Evolutionary conservation across 1,140 invertebrate species (phyloP).

Genomic region (Eumeta japonica): DNA sequence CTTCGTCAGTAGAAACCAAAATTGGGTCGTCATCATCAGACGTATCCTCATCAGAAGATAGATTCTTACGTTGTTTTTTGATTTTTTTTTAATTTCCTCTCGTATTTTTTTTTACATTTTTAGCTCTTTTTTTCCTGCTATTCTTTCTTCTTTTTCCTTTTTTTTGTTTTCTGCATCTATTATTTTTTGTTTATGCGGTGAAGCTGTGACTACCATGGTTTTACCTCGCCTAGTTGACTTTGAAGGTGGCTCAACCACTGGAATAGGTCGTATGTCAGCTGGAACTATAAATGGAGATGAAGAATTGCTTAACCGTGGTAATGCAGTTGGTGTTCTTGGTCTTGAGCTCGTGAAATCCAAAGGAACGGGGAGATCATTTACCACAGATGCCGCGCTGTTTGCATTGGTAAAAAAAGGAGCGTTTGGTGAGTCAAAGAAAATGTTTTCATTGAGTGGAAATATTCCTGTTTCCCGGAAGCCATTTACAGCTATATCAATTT

Average conservation of each 20-base stretch:
- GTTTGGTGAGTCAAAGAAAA: constrained; percentile 12
- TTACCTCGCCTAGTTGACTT: constrained; percentile 12
- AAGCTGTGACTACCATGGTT: constrained; percentile 11
- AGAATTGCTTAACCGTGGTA: constrained; percentile 4
- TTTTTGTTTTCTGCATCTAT: constrained; percentile 10
- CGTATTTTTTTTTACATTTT: constrained; percentile 7
- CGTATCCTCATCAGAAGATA: not conserved
- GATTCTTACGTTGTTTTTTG: constrained; percentile 1
- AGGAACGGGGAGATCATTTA: constrained; percentile 2
- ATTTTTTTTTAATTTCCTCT: not conserved
- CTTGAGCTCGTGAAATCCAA: not conserved
- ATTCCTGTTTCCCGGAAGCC: constrained; percentile 17
- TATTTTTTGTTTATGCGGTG: constrained; percentile 16
- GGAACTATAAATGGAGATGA: constrained; percentile 11
- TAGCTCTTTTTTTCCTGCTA: constrained; percentile 4
- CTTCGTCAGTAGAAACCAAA: constrained; percentile 4
- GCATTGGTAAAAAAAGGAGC: constrained; percentile 6
- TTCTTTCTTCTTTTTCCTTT: constrained; percentile 7
- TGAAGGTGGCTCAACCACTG: constrained; percentile 8
- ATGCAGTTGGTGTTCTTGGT: constrained; percentile 5
- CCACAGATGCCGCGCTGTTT: constrained; percentile 3
- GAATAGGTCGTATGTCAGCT: constrained; percentile 9
- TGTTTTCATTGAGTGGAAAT: constrained; percentile 13
- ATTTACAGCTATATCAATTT: constrained; percentile 16
- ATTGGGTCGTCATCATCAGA: constrained; percentile 1